Conservation (phyloP, 2,888 invertebrate species). For the Catocala nupta region DNA sequence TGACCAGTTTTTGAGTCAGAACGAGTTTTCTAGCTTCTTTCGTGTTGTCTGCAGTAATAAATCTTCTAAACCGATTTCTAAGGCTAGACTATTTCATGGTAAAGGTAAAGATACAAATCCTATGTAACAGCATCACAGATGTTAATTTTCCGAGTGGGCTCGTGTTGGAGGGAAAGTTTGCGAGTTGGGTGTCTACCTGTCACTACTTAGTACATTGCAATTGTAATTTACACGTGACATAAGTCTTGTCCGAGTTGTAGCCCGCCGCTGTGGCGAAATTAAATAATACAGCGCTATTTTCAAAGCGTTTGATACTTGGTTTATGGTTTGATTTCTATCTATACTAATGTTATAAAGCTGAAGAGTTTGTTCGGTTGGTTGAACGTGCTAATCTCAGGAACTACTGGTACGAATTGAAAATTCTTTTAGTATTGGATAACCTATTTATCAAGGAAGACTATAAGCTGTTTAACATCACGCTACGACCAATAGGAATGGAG, state of each 20-base stretch:
- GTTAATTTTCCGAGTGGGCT: constrained; percentile 24
- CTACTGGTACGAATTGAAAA: no score
- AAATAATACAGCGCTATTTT: constrained; percentile 1
- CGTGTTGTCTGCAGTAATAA: not conserved
- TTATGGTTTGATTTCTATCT: not conserved
- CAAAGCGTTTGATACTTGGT: not conserved
- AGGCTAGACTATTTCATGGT: not conserved
- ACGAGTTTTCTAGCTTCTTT: constrained; percentile 14
- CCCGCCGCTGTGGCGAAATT: not conserved
- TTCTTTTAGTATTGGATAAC: no score
- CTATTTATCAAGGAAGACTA: no score
- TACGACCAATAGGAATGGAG: no score
- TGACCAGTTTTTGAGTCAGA: constrained; percentile 24
- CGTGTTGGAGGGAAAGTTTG: constrained; percentile 2
- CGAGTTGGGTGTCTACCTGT: constrained; percentile 8
- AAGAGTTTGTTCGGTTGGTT: not conserved
- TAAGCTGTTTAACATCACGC: no score
- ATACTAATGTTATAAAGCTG: not conserved
- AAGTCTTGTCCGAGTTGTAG: constrained; percentile 17
- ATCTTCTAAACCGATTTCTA: constrained; percentile 14
- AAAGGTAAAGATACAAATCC: not conserved
- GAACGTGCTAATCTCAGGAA: no score
- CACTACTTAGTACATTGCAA: constrained; percentile 32
- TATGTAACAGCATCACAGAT: constrained; percentile 16
- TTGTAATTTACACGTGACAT: constrained; percentile 29